A percentile compares a stretch with the other conserved stretches of the same genome.
Evolutionary conservation across 1,140 invertebrate genomes (phyloP).

Genomic region (Drosophila ficusphila): DNA sequence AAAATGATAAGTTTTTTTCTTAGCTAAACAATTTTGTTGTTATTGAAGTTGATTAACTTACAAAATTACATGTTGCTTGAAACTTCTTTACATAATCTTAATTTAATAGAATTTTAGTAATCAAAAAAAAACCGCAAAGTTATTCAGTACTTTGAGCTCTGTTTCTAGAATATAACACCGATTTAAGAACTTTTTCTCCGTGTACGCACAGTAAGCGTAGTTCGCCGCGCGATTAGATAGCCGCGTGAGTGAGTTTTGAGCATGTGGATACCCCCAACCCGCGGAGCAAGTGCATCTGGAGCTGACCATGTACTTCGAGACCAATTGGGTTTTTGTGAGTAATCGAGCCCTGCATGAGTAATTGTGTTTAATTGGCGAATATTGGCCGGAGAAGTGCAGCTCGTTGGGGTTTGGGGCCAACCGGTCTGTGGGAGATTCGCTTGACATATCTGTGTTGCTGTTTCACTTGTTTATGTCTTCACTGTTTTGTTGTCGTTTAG

Average conservation of each 20-base stretch:
- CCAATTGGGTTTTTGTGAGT: conserved; percentile 83
- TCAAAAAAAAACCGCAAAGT: no score
- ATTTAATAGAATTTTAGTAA: no score
- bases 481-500: conserved; percentile 27
- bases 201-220: conserved; percentile 3
- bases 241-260: conserved; percentile 10
- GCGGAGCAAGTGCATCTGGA: conserved; percentile 8
- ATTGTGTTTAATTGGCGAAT: conserved; percentile 37
- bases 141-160: no score
- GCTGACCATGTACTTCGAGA: conserved; percentile 69
- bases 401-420: conserved; percentile 7
- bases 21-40: no score
- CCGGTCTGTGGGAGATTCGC: conserved; percentile 28
- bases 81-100: no score
- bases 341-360: conserved; percentile 7
- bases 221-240: conserved; percentile 25
- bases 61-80: no score
- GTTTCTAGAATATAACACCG: background rate
- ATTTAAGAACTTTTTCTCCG: background rate
- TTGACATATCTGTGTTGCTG: conserved; percentile 24
- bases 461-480: conserved; percentile 11
- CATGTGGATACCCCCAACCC: conserved; percentile 2
- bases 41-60: no score
- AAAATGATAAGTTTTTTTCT: no score
- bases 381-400: conserved; percentile 15